These are phyloP conservation scores for Sebastes cheni DNA, from an alignment of 2,797 vertebrate species.

Conservation along the genomic window DNA sequence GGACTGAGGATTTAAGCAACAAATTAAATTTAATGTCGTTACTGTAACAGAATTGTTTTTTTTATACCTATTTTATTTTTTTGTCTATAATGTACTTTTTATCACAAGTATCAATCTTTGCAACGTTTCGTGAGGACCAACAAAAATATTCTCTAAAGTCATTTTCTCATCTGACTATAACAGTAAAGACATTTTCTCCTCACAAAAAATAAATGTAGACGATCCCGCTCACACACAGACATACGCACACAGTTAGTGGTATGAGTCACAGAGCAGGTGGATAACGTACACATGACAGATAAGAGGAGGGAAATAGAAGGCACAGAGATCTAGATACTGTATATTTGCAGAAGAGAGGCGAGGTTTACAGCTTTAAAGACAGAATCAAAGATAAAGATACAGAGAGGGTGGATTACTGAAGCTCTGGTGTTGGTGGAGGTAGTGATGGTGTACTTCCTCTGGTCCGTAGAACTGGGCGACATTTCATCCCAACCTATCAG, in stretches of 20 bases:
- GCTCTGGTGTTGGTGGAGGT: not conserved
- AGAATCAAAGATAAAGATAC: not conserved
- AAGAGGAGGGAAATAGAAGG: not conserved
- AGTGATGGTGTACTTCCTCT: not conserved
- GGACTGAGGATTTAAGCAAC: too few relatives aligned
- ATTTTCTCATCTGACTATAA: not conserved
- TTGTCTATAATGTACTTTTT: too few relatives aligned
- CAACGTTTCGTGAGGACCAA: not conserved
- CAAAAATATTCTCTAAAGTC: not conserved
- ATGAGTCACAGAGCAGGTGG: conserved; percentile 23
- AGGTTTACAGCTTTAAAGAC: not conserved
- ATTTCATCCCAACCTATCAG: conserved; percentile 6
- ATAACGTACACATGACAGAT: not conserved
- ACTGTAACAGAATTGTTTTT: too few relatives aligned
- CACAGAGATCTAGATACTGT: not conserved
- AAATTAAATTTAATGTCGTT: too few relatives aligned
- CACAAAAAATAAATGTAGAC: not conserved
- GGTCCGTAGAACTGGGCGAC: not conserved
- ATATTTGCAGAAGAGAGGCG: not conserved
- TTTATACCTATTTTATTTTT: rapidly evolving
- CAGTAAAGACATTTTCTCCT: not conserved
- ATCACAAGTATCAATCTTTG: too few relatives aligned
- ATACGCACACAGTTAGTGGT: not conserved
- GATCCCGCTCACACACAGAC: not conserved
- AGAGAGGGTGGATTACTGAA: not conserved